A percentile compares a stretch with the other conserved stretches of the same genome.
These are phyloP conservation scores for Pseudochromis fuscus DNA, from an alignment of 2,797 vertebrate species.

Conservation along the genomic window DNA sequence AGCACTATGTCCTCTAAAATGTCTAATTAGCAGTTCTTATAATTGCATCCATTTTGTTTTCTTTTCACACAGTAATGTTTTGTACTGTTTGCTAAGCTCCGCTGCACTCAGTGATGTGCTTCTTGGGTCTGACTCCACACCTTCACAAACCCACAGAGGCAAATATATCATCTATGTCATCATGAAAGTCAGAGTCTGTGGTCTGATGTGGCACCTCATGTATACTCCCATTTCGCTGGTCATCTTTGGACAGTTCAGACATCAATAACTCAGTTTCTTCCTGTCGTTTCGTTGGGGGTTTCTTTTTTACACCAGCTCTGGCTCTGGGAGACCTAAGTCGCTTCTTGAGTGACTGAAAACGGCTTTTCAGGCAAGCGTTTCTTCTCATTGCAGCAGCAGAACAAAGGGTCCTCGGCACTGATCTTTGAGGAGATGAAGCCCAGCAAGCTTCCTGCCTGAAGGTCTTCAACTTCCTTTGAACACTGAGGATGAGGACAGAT, in stretches of 20 bases:
- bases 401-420: conserved; percentile 17
- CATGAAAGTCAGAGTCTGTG: neutral
- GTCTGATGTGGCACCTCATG: neutral
- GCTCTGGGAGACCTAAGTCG: neutral
- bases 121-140: neutral
- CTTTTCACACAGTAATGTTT: neutral
- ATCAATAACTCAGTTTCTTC: neutral
- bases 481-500: conserved; percentile 56
- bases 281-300: neutral
- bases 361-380: conserved; percentile 12
- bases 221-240: neutral
- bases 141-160: conserved; percentile 74
- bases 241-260: neutral
- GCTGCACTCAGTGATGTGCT: neutral
- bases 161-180: conserved; percentile 87
- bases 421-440: conserved; percentile 48
- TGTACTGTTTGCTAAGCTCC: neutral
- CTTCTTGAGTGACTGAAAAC: conserved; percentile 34
- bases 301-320: conserved; percentile 21
- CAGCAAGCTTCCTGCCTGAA: conserved; percentile 65
- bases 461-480: conserved; percentile 69
- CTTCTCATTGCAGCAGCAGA: conserved; percentile 9
- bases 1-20: no score
- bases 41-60: neutral
- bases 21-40: neutral